These are phyloP conservation scores for Oxycera nigricornis DNA, from an alignment of 2,888 invertebrate species.

Conservation along the genomic window DNA sequence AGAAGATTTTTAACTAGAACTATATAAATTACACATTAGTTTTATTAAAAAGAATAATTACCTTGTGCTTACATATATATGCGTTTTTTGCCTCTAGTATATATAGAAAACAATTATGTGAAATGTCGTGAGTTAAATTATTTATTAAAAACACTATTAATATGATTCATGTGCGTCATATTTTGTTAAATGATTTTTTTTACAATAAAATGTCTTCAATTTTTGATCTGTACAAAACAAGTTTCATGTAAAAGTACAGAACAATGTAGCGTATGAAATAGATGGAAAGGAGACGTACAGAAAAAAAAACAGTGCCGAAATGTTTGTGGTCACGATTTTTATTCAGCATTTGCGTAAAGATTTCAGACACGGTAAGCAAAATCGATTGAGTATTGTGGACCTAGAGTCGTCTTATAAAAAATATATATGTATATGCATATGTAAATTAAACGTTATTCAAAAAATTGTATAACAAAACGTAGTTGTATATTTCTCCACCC, in stretches of 20 bases:
- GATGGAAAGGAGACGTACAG: neutral
- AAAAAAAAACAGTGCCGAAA: neutral
- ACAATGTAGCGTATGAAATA: neutral
- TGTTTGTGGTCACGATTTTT: neutral
- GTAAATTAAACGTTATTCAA: constrained; percentile 32
- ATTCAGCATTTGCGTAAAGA: neutral
- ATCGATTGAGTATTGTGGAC: constrained; percentile 20
- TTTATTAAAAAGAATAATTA: constrained; percentile 33
- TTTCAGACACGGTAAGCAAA: constrained; percentile 20
- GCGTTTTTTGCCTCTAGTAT: constrained; percentile 33
- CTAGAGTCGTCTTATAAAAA: constrained; percentile 20
- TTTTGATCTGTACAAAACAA: neutral
- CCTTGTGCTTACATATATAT: constrained; percentile 44
- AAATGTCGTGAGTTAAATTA: constrained; percentile 28
- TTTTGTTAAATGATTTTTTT: constrained; percentile 25
- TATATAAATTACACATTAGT: neutral
- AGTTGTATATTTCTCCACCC: constrained; percentile 60
- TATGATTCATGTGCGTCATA: constrained; percentile 31
- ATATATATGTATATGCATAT: too few species aligned
- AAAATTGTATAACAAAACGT: constrained; percentile 32
- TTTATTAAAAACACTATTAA: neutral
- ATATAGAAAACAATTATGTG: constrained; percentile 23
- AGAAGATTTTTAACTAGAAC: neutral
- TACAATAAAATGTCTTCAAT: too few species aligned
- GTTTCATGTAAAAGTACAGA: constrained; percentile 17